Evolutionary conservation across 2,797 vertebrate genomes (phyloP).

Genomic region (Acestrorhynchus altus): DNA sequence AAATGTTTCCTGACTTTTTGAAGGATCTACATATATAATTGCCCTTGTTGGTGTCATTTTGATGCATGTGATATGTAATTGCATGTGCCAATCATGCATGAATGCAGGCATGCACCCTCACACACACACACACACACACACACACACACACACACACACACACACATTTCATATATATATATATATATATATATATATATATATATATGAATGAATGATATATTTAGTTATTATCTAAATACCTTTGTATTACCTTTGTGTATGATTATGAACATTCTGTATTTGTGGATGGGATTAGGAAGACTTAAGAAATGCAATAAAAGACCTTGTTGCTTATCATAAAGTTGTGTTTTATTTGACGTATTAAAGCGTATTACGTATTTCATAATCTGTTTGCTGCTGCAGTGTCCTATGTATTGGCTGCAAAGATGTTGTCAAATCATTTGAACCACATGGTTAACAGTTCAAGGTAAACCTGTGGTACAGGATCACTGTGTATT

Average conservation of each 20-base stretch:
- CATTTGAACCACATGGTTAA: conserved; percentile 42
- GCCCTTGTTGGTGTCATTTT: conserved; percentile 2
- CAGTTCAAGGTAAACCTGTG: conserved; percentile 50
- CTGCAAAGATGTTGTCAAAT: conserved; percentile 25
- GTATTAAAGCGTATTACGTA: not conserved
- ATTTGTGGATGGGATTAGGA: not conserved
- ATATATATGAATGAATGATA: no score
- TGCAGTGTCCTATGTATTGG: not conserved
- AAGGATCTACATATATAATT: conserved; percentile 22
- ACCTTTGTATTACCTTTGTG: not conserved
- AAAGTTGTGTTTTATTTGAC: conserved; percentile 12
- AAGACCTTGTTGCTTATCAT: not conserved
- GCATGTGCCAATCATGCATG: not conserved
- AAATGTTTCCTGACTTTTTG: not conserved
- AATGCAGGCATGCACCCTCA: not conserved
- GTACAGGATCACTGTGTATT: conserved; percentile 72
- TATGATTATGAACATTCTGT: not conserved
- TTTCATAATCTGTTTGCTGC: not conserved
- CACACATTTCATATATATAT: not conserved
- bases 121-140: no score
- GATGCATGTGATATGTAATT: conserved; percentile 30
- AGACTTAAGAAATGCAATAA: not conserved
- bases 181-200: no score
- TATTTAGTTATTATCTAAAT: no score
- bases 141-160: no score